phyloP scores from a whole-genome alignment of 2,113 vertebrate species.

The Corynorhinus townsendii region DNA sequence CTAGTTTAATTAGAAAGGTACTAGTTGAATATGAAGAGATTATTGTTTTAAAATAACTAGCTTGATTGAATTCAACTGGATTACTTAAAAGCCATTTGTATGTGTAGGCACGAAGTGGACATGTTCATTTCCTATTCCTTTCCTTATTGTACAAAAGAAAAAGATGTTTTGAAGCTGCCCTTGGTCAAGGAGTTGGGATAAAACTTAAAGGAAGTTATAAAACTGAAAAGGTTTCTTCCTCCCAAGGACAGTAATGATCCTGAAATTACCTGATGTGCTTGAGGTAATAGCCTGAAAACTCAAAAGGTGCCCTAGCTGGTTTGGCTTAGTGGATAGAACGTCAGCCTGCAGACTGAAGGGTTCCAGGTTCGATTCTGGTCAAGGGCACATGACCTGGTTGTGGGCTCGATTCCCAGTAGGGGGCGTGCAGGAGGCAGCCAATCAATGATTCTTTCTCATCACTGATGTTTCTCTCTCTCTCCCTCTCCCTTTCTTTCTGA shows the following conservation, averaged over 20 bases:
- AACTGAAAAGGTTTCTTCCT: background rate
- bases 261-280: background rate
- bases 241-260: background rate
- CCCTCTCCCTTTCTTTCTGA: too few relatives aligned
- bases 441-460: too few relatives aligned
- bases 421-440: too few relatives aligned
- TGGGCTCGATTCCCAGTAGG: too few relatives aligned
- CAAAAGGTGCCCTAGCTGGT: background rate
- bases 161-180: background rate
- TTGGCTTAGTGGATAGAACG: too few relatives aligned
- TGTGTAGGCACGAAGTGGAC: background rate
- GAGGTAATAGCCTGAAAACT: background rate
- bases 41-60: conserved; percentile 1
- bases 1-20: background rate
- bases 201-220: background rate
- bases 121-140: background rate
- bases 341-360: too few relatives aligned
- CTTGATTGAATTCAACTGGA: background rate
- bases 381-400: too few relatives aligned
- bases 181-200: background rate
- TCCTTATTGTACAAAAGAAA: background rate
- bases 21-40: background rate
- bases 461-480: too few relatives aligned
- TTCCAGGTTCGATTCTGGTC: too few relatives aligned
- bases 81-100: background rate